Base-by-base conservation (phyloP, 1,140 invertebrate species). In the Diplogasteroides magnus region DNA sequence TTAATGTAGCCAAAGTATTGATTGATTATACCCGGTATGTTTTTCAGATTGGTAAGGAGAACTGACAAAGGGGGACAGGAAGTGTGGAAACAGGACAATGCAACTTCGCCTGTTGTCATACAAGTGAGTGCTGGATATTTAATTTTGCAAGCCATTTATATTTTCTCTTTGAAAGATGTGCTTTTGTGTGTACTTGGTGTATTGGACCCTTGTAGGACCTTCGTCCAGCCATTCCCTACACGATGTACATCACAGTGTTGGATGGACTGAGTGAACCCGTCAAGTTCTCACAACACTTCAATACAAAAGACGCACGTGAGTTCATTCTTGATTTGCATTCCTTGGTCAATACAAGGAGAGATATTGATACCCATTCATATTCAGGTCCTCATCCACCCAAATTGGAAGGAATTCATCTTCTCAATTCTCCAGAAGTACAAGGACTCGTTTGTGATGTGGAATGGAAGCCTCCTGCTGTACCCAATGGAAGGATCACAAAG, bases 201-300 rank as follows among this genome's bases (percentile, higher is more conserved):
- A 19, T 48, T 6, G 37, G 37, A 19, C 37, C 6, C 37, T 48
- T 11, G 6, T 48, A 48, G n/a, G n/a, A 74, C 27, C 70, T 80
- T 27, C 62, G 65, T 57, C 76, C 78, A 2, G 79, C 77, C n/a
- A 82, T 79, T n/a, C 74, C 78, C 1, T 81, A 83, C 60, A 81
- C 78, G 26, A 59, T 81, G 13, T 77, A 78, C 32, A 70, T 78
- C 15, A 72, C 68, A 13, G 76, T 81, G 1, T 59, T 66, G 11
- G 81, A 81, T 27, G 79, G 77, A 11, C 79, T 82, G 61, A 62
- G 65, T 6, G 73, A 78, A n/a, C 80, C 78, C 1, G 74, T 77
- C 37, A 61, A 68, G 29, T 66, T 81, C n/a, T 76, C 73, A 13
- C 63, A 79, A 37, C 77, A 81, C 56, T 79, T 83, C 56, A 15